Conservation (phyloP, 2,888 invertebrate species). For the Empis livida region DNA sequence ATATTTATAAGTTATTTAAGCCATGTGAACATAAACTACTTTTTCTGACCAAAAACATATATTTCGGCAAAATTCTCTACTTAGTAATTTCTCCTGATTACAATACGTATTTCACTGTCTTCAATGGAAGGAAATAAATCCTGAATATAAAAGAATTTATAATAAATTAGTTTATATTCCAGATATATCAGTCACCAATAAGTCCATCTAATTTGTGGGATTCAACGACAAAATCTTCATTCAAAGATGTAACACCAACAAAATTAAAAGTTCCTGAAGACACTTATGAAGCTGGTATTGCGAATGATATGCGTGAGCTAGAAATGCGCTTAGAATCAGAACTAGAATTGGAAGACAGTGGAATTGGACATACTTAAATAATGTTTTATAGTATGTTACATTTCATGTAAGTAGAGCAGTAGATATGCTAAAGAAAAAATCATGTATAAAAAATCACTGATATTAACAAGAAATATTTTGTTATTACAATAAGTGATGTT, state of each 20-base stretch:
- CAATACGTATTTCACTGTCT: too few relatives aligned
- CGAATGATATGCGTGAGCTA: constrained; percentile 51
- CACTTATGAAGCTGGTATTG: constrained; percentile 48
- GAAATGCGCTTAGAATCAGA: constrained; percentile 53
- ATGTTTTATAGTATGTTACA: not conserved
- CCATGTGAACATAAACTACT: too few relatives aligned
- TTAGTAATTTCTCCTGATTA: too few relatives aligned
- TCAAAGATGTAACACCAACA: constrained; percentile 15
- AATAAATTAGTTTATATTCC: too few relatives aligned
- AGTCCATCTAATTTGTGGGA: constrained; percentile 20
- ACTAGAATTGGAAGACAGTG: constrained; percentile 31
- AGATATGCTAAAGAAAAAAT: too few relatives aligned
- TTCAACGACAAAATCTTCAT: constrained; percentile 8
- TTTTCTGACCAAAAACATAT: too few relatives aligned
- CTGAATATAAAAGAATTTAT: too few relatives aligned
- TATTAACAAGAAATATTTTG: not conserved
- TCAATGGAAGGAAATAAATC: too few relatives aligned
- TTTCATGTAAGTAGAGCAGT: too few relatives aligned
- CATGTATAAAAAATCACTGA: too few relatives aligned
- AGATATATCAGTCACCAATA: constrained; percentile 10
- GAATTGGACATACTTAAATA: constrained; percentile 5
- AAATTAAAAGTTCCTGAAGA: constrained; percentile 18
- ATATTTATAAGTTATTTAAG: too few relatives aligned
- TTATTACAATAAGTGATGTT: constrained; percentile 1
- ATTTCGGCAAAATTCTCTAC: too few relatives aligned